Base-by-base conservation (phyloP, 2,797 vertebrate species). In the Gymnoscopelus microlampas region DNA sequence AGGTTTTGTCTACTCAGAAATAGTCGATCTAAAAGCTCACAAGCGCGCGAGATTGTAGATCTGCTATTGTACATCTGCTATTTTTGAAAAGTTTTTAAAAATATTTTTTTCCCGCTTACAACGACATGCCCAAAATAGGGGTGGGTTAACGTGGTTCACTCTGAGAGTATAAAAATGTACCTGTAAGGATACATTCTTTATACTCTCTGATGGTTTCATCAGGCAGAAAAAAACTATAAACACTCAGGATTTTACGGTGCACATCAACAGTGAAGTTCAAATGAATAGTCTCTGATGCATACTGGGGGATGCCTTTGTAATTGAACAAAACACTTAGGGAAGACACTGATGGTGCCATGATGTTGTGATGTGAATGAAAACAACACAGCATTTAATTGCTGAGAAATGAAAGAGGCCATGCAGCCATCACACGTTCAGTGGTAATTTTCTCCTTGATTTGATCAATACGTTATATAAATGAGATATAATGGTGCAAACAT, bases 211-310 rank as follows among this genome's bases (percentile, higher is more conserved):
- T 44, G 39, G 7, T 44, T 44, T 44, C 39, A 44, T 44, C 39
- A 44, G 7, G 39, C 39, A 44, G 8, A 9, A 44, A 2, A 35
- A 3, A 39, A 39, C 4, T 6, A 39, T 39, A 8, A 39, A 39
- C 35, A 44, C 39, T 8, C 39, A 44, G 39, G 39, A 44, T 44
- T 44, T 44, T 44, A 9, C 8, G 9, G 39, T 44, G 51, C 62
- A 64, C 77, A 81, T 87, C 81, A 85, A 82, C 66, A 69, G 76
- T 83, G 87, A 91, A 91, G 87, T 91, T 91, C 87, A 92, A 77
- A 89, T 78, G 1, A 87, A 77, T 70, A 60, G 55, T 53, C 19
- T 75, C 57, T 58, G n/a, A 65, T 63, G 39, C 44, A n/a, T 68
- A 12, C 14, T 23, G 53, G 19, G 19, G 9, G 47, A 55, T 14